Percentiles rank a stretch among this genome's conserved stretches.
These are phyloP conservation scores for Athene cunicularia DNA, from an alignment of 2,113 vertebrate genomes.

Conservation along the genomic window DNA sequence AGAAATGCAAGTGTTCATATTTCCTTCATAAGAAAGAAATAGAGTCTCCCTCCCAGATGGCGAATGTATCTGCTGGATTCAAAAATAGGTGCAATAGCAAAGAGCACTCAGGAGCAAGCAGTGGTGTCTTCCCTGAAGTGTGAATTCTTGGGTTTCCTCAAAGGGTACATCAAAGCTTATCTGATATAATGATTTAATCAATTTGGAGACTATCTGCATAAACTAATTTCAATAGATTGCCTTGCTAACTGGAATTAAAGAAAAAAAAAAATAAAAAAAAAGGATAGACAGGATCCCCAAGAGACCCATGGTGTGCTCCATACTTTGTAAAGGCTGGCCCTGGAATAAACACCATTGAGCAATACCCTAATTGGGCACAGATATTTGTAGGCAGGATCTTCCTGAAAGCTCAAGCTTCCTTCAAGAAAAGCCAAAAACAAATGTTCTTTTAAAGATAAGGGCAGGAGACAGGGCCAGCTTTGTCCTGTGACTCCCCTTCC, in stretches of 20 bases:
- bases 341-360: not conserved
- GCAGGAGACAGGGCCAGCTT: not conserved
- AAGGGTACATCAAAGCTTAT: not conserved
- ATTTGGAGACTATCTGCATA: not conserved
- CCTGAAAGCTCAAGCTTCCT: not conserved
- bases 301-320: not conserved
- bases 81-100: not conserved
- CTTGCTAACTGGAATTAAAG: not conserved
- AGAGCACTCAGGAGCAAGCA: not conserved
- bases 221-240: not conserved
- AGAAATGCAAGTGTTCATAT: not conserved
- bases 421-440: not conserved
- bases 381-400: not conserved
- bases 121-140: not conserved
- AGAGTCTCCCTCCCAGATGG: not conserved
- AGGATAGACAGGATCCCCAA: not conserved
- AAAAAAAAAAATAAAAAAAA: not conserved
- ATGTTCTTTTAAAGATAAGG: not conserved
- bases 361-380: not conserved
- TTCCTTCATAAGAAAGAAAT: not conserved
- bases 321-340: not conserved
- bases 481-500: not conserved
- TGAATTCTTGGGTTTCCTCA: not conserved
- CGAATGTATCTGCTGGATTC: not conserved
- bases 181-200: not conserved